Base-by-base conservation (phyloP, 2,113 vertebrate species). In the Hippocampus abdominalis region DNA sequence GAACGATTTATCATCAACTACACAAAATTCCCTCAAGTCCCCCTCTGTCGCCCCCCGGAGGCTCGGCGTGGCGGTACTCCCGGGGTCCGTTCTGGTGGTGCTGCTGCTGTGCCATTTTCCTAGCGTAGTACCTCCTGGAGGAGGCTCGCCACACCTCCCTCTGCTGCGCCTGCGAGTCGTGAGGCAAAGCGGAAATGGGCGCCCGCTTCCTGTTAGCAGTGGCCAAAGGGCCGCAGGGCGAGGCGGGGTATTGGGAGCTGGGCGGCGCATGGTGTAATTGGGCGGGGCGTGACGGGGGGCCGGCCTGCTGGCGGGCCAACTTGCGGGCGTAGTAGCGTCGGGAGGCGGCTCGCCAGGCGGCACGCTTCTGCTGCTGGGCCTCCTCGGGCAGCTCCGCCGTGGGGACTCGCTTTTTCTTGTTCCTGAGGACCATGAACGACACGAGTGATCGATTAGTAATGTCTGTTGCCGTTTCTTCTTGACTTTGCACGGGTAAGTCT, bases 261-360 rank as follows among this genome's bases (percentile, higher is more conserved):
- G 49, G 67, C 44, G 15, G 27, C 16, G 0, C 25, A 59, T 73
- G 81, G 0, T 61, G 36, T 1, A 77, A 42, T 48, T 49, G 39
- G 16, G 1, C 32, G 1, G 66, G 0, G 44, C 23, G 68, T 0
- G 44, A 13, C 64, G 15, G 51, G 0, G 81, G 76, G 66, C 64
- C 73, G 0, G 59, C 73, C 72, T 85, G 76, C 10, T 87, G 88
- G 15, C 76, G 89, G 27, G 88, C 82, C 36, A 86, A 64, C 61
- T 92, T 92, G 0, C 89, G 86, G 66, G 90, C 90, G 1, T 91
- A 90, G 40, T 91, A 88, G 0, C 90, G 81, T 1, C 84, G 68
- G 21, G 90, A 86, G 0, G 91, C 90, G 2, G 88, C 90, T 74
- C 89, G 81, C 89, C 89, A 90, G 4, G 89, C 88, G 0, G 85